Evolutionary conservation across 2,888 invertebrate species (phyloP), one percentile per base, ranked within the genome.

Genomic region (Darwinula stevensoni): DNA sequence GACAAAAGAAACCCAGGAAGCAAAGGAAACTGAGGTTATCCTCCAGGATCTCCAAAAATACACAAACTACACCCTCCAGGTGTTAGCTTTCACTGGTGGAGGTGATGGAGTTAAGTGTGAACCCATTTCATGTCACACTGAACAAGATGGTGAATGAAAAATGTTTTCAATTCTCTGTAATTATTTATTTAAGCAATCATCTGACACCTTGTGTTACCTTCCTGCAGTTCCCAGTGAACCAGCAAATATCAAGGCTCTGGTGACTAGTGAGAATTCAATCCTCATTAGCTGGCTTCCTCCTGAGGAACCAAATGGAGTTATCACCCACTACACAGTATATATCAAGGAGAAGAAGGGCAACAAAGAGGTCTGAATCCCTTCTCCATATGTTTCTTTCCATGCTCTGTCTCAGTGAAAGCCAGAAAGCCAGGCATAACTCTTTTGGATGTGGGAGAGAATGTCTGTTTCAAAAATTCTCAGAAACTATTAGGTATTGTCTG

Each of bases 31-130:
- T 44, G 80, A 82, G 53, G 80, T 80, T 1, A 80, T 80, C 44
- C 61, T 82, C n/a, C 80, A 80, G 47, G 80, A 80, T 32, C 60
- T 91, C 33, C 75, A 78, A 52, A 84, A 84, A 51, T 86, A 70
- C 55, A 88, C 86, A 2, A 88, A 91, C 56, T 91, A 88, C 54
- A 86, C 82, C 35, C 78, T 91, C 67, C 82, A 86, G 60, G 82
- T 91, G 17, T 56, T 86, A 42, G 84, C 88, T 14, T 86, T 72
- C 44, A 88, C 88, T 4, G 72, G 82, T 34, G 86, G 82, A 39
- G 91, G 91, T 9, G 86, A 88, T 50, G 86, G 88, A 37, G 82
- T 82, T 29, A 66, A 78, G 41, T 71, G 74, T 41, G 60, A 63
- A 13, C 71, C 76, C 4, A 76, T 86, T 42, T 78, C 78, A 51